These are phyloP conservation scores for Falco naumanni DNA, from an alignment of 2,797 vertebrate genomes.

Conservation along the genomic window DNA sequence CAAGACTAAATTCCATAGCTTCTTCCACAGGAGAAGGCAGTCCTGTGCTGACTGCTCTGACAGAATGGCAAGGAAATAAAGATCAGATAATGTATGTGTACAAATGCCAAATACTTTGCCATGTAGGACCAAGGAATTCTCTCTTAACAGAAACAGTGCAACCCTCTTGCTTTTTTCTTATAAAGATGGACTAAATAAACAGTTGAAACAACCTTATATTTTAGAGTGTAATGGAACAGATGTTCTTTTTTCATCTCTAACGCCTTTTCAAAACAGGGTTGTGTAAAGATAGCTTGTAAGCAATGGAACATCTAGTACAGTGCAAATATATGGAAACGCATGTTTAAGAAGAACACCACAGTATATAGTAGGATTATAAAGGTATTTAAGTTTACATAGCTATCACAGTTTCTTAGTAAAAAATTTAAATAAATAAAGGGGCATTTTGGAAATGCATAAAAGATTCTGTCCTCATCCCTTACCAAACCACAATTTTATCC, in stretches of 20 bases:
- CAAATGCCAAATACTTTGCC: neutral
- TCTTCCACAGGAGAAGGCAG: neutral
- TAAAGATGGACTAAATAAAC: neutral
- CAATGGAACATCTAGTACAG: neutral
- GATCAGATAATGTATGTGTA: neutral
- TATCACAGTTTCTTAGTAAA: neutral
- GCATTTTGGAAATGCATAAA: neutral
- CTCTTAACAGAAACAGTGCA: neutral
- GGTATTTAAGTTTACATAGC: neutral
- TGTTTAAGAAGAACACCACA: neutral
- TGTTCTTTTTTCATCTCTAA: neutral
- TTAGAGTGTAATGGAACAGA: neutral
- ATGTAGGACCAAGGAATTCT: neutral
- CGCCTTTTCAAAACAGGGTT: neutral
- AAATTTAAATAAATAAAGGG: neutral
- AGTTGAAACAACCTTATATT: neutral
- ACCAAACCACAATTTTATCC: neutral
- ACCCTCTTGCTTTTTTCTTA: neutral
- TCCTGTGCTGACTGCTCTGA: neutral
- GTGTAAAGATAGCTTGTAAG: neutral
- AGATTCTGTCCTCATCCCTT: neutral
- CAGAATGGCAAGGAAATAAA: neutral
- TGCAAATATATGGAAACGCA: neutral
- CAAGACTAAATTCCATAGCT: neutral
- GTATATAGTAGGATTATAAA: neutral